Evolutionary conservation across 2,888 invertebrate genomes (phyloP).

Genomic region (Sinopyrophorus schimmeli): DNA sequence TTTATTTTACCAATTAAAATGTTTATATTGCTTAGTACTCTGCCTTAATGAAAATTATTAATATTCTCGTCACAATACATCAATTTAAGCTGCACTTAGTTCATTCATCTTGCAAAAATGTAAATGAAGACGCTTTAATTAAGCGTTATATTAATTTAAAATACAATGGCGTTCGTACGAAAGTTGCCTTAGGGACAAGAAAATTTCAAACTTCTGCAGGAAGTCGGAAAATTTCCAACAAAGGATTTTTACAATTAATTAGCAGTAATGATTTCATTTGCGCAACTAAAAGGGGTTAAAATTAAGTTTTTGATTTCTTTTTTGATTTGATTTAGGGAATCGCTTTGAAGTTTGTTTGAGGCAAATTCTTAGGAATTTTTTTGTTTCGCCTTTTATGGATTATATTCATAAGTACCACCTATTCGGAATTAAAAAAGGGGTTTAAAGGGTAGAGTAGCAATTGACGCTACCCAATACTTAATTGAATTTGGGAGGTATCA

Average conservation of each 20-base stretch:
- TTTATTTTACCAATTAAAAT: no score
- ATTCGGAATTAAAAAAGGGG: slow-evolving; percentile 24
- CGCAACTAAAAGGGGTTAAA: slow-evolving; percentile 9
- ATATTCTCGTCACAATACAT: slow-evolving; percentile 25
- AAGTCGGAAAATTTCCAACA: slow-evolving; percentile 7
- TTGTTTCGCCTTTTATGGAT: not conserved
- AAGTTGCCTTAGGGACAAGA: slow-evolving; percentile 17
- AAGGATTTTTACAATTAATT: slow-evolving; percentile 19
- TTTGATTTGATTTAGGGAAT: not conserved
- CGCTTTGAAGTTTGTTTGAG: no score
- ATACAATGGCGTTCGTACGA: slow-evolving; percentile 20
- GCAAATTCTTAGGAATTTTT: no score
- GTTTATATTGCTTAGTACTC: not conserved
- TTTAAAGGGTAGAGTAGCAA: slow-evolving; percentile 40
- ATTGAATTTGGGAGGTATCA: slow-evolving; percentile 44
- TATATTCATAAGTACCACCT: not conserved
- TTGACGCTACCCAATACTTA: slow-evolving; percentile 37
- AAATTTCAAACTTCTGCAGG: slow-evolving; percentile 12
- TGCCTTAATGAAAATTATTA: slow-evolving; percentile 7
- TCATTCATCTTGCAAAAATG: slow-evolving; percentile 25
- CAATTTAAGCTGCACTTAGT: slow-evolving; percentile 16
- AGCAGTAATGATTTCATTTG: slow-evolving; percentile 16
- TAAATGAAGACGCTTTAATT: slow-evolving; percentile 29
- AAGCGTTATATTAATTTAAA: slow-evolving; percentile 30
- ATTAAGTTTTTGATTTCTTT: slow-evolving; percentile 1